Base-by-base conservation (phyloP, 2,797 vertebrate genomes). In the Sylvia borin region DNA sequence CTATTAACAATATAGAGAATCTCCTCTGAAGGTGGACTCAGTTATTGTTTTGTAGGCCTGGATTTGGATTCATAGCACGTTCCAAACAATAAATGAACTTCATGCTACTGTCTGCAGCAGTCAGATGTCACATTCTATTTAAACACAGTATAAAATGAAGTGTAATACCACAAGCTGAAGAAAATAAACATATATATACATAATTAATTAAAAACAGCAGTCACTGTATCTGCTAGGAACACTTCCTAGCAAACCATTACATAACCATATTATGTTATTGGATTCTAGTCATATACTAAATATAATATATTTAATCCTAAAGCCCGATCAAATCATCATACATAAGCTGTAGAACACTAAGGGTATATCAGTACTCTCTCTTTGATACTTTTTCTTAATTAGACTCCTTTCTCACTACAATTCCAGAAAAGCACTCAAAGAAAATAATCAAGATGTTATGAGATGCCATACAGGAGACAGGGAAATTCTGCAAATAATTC, bases 401-500 rank as follows among this genome's bases (percentile, higher is more conserved):
- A 79, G 27, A 32, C 7, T 86, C 21, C 7, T 47, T 92, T 84
- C 57, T 70, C 66, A 65, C 42, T 71, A 20, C 20, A 24, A 34
- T 76, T 87, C 65, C 18, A 71, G 42, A 58, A 87, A 76, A 82
- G 21, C 36, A 51, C 61, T 93, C 76, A 72, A 62, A 66, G 62
- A 78, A 85, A 88, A 96, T 77, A 40, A 95, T 78, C 21, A 26
- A 21, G 7, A 50, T 64, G 42, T 75, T 82, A 93, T 77, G 67
- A 95, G 50, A 94, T 93, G 53, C 38, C 45, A 45, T 91, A 65
- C 64, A 75, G 83, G 77, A 18, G 85, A 88, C 43, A 55, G 21
- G 5, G 26, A 36, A 93, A 85, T 32, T 64, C 84, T 87, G 60
- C 34, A 82, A 90, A 88, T 84, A 92, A 73, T 77, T 88, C 74